A percentile compares a stretch with the other conserved stretches of the same genome.
Conservation (phyloP, 1,140 invertebrate genomes). For the Papilio dardanus region DNA sequence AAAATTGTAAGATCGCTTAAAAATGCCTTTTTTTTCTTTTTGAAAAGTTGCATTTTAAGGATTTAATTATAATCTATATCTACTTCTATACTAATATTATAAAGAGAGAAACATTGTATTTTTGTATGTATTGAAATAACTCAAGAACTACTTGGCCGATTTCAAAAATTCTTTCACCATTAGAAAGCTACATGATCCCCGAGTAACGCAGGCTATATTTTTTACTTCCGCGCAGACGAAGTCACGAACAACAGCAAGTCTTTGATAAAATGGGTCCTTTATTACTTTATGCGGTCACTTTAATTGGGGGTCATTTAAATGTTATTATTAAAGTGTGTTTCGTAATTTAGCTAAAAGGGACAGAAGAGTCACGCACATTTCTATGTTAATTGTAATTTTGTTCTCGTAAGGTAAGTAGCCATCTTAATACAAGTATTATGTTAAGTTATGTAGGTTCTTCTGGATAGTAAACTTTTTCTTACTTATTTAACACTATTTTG, state of each 20-base stretch:
- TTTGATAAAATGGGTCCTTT: neutral
- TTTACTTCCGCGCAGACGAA: too few relatives aligned
- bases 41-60: too few relatives aligned
- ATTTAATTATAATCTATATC: too few relatives aligned
- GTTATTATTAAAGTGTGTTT: slow-evolving; percentile 40
- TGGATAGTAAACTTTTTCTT: neutral
- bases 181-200: too few relatives aligned
- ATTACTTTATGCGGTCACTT: slow-evolving; percentile 26
- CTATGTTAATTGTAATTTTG: slow-evolving; percentile 43
- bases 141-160: too few relatives aligned
- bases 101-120: too few relatives aligned
- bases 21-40: neutral
- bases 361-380: slow-evolving; percentile 37
- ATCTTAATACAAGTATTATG: neutral
- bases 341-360: slow-evolving; percentile 44
- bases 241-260: too few relatives aligned
- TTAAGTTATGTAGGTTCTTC: neutral
- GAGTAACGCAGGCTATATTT: too few relatives aligned
- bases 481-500: too few relatives aligned
- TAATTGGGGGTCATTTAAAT: slow-evolving; percentile 25
- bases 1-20: neutral
- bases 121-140: too few relatives aligned
- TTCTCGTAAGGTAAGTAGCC: slow-evolving; percentile 30
- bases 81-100: too few relatives aligned
- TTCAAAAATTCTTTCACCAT: too few relatives aligned